phyloP scores from a whole-genome alignment of 2,113 vertebrate species.

The Macrotis lagotis region DNA sequence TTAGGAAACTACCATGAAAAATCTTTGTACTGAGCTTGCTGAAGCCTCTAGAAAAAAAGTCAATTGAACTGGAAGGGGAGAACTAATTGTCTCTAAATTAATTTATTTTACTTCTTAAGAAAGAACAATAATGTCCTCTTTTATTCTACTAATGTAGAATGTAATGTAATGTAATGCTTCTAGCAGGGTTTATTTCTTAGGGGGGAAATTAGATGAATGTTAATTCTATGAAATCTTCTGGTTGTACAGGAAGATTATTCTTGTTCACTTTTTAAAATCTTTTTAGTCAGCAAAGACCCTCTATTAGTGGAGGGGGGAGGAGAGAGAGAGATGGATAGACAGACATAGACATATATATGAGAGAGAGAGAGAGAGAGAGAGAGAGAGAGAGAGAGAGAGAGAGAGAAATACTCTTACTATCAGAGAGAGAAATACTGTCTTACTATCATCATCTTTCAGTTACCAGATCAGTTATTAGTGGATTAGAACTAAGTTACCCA shows the following conservation, averaged over 20 bases:
- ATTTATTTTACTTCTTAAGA: slow-evolving; percentile 68
- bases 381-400: not conserved
- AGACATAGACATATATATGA: too few relatives aligned
- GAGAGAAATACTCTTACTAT: not conserved
- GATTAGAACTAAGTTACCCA: not conserved
- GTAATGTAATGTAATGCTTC: too few relatives aligned
- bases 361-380: not conserved
- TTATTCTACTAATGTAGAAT: slow-evolving; percentile 23
- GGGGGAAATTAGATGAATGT: slow-evolving; percentile 36
- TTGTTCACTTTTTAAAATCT: slow-evolving; percentile 44
- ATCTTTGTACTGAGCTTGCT: slow-evolving; percentile 60
- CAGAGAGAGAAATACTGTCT: not conserved
- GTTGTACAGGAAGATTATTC: slow-evolving; percentile 55
- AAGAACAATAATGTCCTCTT: slow-evolving; percentile 51
- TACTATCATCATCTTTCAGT: not conserved
- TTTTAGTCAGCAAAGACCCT: not conserved
- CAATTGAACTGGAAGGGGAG: slow-evolving; percentile 47
- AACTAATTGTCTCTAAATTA: slow-evolving; percentile 29
- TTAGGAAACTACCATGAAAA: slow-evolving; percentile 51
- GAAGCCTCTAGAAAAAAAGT: slow-evolving; percentile 1
- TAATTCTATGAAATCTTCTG: slow-evolving; percentile 60
- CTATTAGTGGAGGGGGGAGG: not conserved
- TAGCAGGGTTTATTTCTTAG: slow-evolving; percentile 44
- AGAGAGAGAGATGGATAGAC: too few relatives aligned
- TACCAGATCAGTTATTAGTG: not conserved